Conservation (phyloP, 2,888 invertebrate species). For the Cyclophora albipunctata region DNA sequence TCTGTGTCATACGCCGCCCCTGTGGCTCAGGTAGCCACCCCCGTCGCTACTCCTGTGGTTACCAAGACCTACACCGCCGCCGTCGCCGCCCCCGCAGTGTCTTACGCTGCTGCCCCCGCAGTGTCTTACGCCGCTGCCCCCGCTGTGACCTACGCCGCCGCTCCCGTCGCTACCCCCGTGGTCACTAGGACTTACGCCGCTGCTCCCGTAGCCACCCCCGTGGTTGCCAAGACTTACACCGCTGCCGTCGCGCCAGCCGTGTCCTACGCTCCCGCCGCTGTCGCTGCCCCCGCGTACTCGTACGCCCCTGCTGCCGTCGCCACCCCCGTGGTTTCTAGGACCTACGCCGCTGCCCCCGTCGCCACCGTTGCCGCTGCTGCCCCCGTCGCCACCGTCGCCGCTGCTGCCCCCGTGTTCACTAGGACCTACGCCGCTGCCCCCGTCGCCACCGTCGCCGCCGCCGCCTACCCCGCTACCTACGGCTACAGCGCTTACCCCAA, state of each 20-base stretch:
- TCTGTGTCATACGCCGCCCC: constrained; percentile 3
- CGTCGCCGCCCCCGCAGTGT: constrained; percentile 1
- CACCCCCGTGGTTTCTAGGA: constrained; percentile 23
- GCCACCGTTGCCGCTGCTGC: background rate
- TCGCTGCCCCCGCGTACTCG: constrained; percentile 1
- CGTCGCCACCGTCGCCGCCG: background rate
- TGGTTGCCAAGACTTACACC: background rate
- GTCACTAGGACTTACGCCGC: constrained; percentile 2
- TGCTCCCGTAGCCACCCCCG: background rate
- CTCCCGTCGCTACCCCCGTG: constrained; percentile 5
- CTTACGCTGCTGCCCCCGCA: background rate
- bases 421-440: constrained; percentile 2
- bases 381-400: constrained; percentile 5
- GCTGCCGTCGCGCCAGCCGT: background rate
- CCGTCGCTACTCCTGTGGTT: background rate
- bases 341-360: constrained; percentile 5
- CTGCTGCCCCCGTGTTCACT: constrained; percentile 4
- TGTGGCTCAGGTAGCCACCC: background rate
- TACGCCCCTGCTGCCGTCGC: constrained; percentile 4
- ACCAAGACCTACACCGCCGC: background rate
- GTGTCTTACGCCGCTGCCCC: constrained; percentile 4
- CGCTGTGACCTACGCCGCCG: constrained; percentile 8
- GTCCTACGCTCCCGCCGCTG: background rate
- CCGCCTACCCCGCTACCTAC: background rate
- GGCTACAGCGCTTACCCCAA: no score